phyloP scores from a whole-genome alignment of 2,113 vertebrate genomes.

The Rhinogobius similis region DNA sequence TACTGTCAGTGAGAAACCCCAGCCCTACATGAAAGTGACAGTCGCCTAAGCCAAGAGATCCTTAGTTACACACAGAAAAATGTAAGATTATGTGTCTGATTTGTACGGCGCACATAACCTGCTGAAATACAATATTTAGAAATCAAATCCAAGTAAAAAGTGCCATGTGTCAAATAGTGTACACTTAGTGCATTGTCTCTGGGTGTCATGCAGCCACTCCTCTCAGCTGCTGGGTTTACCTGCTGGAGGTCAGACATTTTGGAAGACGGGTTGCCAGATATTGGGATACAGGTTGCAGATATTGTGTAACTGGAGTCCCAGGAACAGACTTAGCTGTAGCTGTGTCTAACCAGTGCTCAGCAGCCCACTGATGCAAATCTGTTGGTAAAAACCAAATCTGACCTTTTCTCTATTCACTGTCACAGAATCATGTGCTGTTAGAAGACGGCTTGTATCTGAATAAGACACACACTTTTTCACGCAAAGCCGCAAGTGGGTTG shows the following conservation, averaged over 20 bases:
- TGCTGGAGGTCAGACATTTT: slow-evolving; percentile 53
- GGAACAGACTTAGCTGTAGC: slow-evolving; percentile 39
- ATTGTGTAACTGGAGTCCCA: slow-evolving; percentile 56
- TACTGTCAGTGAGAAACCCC: too few relatives aligned
- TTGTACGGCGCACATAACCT: too few relatives aligned
- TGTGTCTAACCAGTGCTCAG: slow-evolving; percentile 25
- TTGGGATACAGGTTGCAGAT: slow-evolving; percentile 49
- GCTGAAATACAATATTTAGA: too few relatives aligned
- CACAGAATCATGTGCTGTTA: slow-evolving; percentile 43
- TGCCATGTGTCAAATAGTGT: too few relatives aligned
- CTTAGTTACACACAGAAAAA: too few relatives aligned
- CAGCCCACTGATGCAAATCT: slow-evolving; percentile 40
- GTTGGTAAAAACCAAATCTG: slow-evolving; percentile 50
- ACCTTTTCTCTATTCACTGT: slow-evolving; percentile 52
- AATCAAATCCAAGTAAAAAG: neutral
- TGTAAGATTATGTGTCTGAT: too few relatives aligned
- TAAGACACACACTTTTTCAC: slow-evolving; percentile 4
- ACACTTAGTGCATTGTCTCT: neutral
- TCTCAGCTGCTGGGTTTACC: neutral
- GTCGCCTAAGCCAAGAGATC: too few relatives aligned
- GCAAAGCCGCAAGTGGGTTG: too few relatives aligned
- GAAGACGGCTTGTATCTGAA: slow-evolving; percentile 32
- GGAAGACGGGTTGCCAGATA: slow-evolving; percentile 54
- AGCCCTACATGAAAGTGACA: too few relatives aligned
- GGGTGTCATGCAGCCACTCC: too few relatives aligned